Evolutionary conservation across 2,888 invertebrate species (phyloP), one percentile per base, ranked within the genome.

Genomic region (Dusona sp.): DNA sequence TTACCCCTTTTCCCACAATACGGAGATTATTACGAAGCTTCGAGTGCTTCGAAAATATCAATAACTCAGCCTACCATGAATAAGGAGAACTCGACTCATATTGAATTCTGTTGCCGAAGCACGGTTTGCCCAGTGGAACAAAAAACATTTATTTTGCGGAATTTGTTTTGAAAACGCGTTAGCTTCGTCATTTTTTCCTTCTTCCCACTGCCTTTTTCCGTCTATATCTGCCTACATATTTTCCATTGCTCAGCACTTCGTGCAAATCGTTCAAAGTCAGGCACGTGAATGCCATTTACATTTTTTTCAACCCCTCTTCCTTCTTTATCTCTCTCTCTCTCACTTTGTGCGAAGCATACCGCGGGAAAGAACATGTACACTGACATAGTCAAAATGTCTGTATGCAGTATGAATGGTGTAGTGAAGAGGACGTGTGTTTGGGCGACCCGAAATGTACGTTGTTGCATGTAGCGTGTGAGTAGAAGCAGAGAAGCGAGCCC

Each of bases 401-500:
- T 68, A 57, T 51, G 65, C 73, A 57, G 54, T 57, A 48, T 85
- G 22, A 57, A 68, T 65, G 64, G 45, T 57, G 48, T n/a, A 74
- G 68, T 22, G 51, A 64, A 64, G 65, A 80, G 85, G n/a, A 70
- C 80, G 80, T 74, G 79, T 64, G 80, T 81, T 84, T 79, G 38
- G 83, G 8, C 22, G 73, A 61, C 77, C 77, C 72, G 51, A 83
- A 86, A 86, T 73, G 78, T 86, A 64, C 78, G 74, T 81, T 68
- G 78, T 78, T 86, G 73, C 29, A 64, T 68, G 74, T 48, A 29
- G 42, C 75, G 54, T 72, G 25, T 64, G 65, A 29, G 29, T 67
- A 48, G 42, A 57, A 38, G 22, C 80, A 36, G 61, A 75, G 77
- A 70, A 79, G 79, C 67, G 74, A 90, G 90, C 90, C 90, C 92